phyloP scores from a whole-genome alignment of 1,140 invertebrate genomes.

The Polyergus mexicanus region DNA sequence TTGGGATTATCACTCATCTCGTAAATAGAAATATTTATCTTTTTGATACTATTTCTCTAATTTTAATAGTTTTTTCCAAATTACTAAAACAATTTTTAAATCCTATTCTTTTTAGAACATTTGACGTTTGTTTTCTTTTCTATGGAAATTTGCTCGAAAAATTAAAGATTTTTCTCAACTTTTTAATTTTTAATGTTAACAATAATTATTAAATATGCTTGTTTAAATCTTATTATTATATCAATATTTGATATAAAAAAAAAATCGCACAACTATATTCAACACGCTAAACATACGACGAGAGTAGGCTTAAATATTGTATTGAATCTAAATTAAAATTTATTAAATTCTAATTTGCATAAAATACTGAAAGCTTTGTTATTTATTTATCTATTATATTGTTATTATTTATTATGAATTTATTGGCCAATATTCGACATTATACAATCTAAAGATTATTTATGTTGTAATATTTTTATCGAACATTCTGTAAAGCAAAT shows the following conservation, averaged over 20 bases:
- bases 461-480: not conserved
- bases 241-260: not conserved
- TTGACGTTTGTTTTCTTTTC: not conserved
- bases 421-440: not conserved
- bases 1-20: not conserved
- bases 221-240: not conserved
- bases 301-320: not conserved
- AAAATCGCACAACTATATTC: not conserved
- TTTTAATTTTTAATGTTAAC: slow-evolving; percentile 2
- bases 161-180: not conserved
- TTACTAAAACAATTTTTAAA: not conserved
- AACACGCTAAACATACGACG: not conserved
- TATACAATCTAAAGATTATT: not conserved
- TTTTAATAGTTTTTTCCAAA: not conserved
- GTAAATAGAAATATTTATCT: not conserved
- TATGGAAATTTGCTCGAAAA: not conserved
- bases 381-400: not conserved
- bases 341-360: not conserved
- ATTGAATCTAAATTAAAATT: not conserved
- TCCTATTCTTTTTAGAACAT: not conserved
- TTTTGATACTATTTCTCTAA: not conserved
- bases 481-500: not conserved
- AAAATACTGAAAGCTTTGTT: not conserved
- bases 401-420: not conserved
- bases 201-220: not conserved